Percentiles rank a stretch among this genome's conserved stretches.
Evolutionary conservation across 2,888 invertebrate species (phyloP).

Genomic region (Ceriagrion tenellum): DNA sequence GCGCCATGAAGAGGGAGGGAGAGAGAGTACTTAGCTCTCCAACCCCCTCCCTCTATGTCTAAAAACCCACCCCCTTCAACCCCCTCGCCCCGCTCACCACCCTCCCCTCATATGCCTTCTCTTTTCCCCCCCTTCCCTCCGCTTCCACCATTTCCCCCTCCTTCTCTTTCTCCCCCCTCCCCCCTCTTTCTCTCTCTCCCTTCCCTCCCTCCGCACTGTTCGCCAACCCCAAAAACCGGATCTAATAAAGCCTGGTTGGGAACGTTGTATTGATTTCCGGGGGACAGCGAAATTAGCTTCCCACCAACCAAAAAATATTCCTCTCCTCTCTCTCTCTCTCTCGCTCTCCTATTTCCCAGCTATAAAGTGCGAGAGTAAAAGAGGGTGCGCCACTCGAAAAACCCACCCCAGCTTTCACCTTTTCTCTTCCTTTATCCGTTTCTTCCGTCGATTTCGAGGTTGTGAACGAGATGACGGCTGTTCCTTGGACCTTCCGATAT

Average conservation of each 20-base stretch:
- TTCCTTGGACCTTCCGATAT: no score
- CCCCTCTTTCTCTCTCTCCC: not conserved
- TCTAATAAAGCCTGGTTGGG: slow-evolving; percentile 68
- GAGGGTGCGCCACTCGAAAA: slow-evolving; percentile 19
- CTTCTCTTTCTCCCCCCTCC: not conserved
- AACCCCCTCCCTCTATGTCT: not conserved
- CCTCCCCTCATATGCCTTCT: not conserved
- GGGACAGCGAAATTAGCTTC: slow-evolving; percentile 66
- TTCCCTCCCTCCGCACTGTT: not conserved
- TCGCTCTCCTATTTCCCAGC: slow-evolving; percentile 51
- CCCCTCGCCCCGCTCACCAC: not conserved
- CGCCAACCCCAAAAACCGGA: slow-evolving; percentile 67
- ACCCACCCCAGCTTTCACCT: slow-evolving; percentile 51
- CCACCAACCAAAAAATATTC: slow-evolving; percentile 67
- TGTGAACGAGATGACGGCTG: no score
- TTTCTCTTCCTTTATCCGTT: slow-evolving; percentile 26
- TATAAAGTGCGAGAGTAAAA: slow-evolving; percentile 67
- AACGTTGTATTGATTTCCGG: slow-evolving; percentile 50
- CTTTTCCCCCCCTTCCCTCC: not conserved
- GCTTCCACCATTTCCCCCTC: not conserved
- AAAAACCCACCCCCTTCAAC: not conserved
- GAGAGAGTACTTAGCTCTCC: slow-evolving; percentile 58
- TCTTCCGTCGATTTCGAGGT: not conserved
- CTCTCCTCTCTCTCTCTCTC: not conserved
- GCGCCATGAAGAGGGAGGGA: not conserved